phyloP scores from a whole-genome alignment of 1,140 invertebrate species.

The Apis cerana region DNA sequence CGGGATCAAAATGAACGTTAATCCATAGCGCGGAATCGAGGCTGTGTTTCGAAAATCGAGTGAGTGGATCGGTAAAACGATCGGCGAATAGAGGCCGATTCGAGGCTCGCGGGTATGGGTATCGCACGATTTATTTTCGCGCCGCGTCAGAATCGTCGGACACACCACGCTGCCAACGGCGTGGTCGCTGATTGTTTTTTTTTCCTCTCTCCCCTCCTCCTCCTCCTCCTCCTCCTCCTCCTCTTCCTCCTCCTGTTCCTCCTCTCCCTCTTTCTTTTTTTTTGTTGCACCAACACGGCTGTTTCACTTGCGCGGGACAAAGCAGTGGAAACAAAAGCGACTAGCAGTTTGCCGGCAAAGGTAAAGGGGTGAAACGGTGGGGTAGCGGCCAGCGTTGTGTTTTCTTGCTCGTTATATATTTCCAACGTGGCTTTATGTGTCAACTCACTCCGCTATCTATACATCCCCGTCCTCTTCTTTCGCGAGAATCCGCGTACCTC shows the following conservation, averaged over 20 bases:
- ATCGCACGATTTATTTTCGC: slow-evolving; percentile 41
- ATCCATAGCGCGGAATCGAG: slow-evolving; percentile 5
- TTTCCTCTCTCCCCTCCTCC: too few species aligned
- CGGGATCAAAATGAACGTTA: neutral
- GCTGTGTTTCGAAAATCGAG: neutral
- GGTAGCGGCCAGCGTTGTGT: slow-evolving; percentile 25
- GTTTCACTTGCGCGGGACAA: slow-evolving; percentile 40
- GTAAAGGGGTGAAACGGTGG: slow-evolving; percentile 43
- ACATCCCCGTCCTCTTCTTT: neutral
- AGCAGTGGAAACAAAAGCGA: slow-evolving; percentile 45
- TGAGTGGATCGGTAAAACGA: neutral
- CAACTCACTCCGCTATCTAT: neutral
- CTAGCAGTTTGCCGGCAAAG: slow-evolving; percentile 46
- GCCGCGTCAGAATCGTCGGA: slow-evolving; percentile 32
- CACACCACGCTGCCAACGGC: neutral
- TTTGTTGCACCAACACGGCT: neutral
- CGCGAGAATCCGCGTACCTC: neutral
- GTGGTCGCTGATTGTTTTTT: neutral
- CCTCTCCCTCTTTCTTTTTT: too few species aligned
- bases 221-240: neutral
- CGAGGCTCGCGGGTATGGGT: neutral
- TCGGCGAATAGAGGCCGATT: neutral
- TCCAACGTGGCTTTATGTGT: slow-evolving; percentile 22
- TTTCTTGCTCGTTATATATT: slow-evolving; percentile 51
- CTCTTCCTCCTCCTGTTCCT: too few species aligned